A percentile compares a stretch with the other conserved stretches of the same genome.
phyloP scores from a whole-genome alignment of 2,888 invertebrate species.

The Callosobruchus maculatus region DNA sequence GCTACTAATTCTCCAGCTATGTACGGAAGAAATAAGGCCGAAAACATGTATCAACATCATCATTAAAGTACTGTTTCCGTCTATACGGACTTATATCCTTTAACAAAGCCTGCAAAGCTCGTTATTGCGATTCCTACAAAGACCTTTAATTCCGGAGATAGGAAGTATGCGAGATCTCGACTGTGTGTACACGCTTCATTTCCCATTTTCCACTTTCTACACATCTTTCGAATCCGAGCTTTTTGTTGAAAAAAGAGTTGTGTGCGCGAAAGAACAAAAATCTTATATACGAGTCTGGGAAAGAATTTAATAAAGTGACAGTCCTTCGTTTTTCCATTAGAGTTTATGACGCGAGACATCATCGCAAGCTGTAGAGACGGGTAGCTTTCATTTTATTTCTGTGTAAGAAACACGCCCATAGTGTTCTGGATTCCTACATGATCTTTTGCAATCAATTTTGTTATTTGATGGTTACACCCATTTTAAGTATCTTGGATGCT shows the following conservation, averaged over 20 bases:
- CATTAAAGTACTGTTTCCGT: background rate
- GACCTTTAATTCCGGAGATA: background rate
- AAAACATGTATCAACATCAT: too few relatives aligned
- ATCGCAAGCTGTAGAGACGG: background rate
- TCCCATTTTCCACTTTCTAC: background rate
- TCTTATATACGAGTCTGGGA: background rate
- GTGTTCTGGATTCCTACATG: background rate
- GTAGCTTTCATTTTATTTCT: background rate
- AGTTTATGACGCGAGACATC: background rate
- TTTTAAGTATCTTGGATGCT: too few relatives aligned
- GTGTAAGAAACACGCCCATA: background rate
- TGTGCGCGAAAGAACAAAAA: background rate
- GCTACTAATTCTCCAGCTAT: too few relatives aligned
- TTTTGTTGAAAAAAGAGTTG: background rate
- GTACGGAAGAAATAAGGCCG: too few relatives aligned
- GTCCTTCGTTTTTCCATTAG: background rate
- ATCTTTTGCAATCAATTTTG: too few relatives aligned
- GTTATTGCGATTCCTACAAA: background rate
- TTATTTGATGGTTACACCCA: too few relatives aligned
- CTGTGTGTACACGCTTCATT: background rate
- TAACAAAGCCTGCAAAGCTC: background rate
- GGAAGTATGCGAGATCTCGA: background rate
- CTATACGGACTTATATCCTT: background rate
- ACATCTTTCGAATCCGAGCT: background rate
- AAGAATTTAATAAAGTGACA: background rate